Base-by-base conservation (phyloP, 2,797 vertebrate species). In the Sylvia borin region DNA sequence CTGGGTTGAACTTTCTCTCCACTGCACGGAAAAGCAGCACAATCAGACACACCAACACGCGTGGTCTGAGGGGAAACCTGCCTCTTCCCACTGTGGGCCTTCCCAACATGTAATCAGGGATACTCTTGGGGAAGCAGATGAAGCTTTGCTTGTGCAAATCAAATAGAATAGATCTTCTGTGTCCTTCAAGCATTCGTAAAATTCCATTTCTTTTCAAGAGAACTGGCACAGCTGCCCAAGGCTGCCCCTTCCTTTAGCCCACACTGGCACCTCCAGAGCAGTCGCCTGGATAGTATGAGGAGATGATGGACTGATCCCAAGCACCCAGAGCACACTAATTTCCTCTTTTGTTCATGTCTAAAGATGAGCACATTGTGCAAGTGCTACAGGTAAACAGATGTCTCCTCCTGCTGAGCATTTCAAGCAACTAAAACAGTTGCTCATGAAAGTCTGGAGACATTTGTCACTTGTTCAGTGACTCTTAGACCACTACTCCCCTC, bases 241-340 rank as follows among this genome's bases (percentile, higher is more conserved):
- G 32, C 57, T 82, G 26, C 29, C 55, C 14, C 15, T 60, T 67
- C n/a, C 65, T 77, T 61, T 79, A 77, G 34, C 16, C 26, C n/a
- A 29, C 36, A 31, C 24, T 40, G 58, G 53, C 47, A 42, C 50
- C 38, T 24, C 26, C 4, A 10, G 16, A 51, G 77, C 4, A 8
- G 38, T 42, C 31, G 42, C 48, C 48, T 65, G 36, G 14, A 42
- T 13, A 74, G 42, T 18, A 20, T 0, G 0, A 73, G 43, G 1
- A 74, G 45, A 48, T 29, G 76, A 60, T 62, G 22, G 27, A 66
- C 29, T 72, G 40, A 50, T 45, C 65, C 58, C 58, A 48, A 54
- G 60, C 77, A 61, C 15, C 31, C 40, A 58, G 62, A 85, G 53
- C 60, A 88, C 81, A 65, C 0, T 10, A 4, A 50, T 57, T 61